Evolutionary conservation across 2,888 invertebrate species (phyloP).

Genomic region (Metacarcinus magister): DNA sequence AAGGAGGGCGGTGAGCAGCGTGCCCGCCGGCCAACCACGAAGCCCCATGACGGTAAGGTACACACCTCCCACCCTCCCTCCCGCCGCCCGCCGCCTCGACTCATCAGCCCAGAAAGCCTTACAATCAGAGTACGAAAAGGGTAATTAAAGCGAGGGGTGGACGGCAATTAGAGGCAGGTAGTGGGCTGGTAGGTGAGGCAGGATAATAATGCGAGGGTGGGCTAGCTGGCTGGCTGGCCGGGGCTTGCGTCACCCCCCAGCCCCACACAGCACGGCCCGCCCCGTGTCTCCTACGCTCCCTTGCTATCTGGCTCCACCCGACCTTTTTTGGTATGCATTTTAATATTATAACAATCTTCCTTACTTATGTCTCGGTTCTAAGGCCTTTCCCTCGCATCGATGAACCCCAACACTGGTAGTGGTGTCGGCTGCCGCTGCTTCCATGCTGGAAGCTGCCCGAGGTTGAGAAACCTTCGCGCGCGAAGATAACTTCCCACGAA

Average conservation of each 20-base stretch:
- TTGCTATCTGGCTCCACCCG: conserved; percentile 74
- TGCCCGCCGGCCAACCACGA: conserved; percentile 38
- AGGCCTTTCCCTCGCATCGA: neutral
- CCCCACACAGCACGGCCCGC: conserved; percentile 56
- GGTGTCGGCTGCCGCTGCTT: neutral
- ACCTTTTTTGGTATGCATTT: conserved; percentile 76
- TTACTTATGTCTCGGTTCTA: neutral
- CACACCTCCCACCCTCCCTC: conserved; percentile 1
- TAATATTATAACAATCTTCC: conserved; percentile 62
- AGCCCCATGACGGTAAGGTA: conserved; percentile 58
- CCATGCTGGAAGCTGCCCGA: neutral
- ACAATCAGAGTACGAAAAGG: conserved; percentile 66
- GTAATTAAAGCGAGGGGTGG: conserved; percentile 55
- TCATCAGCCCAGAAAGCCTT: conserved; percentile 31
- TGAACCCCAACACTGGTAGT: too few species aligned
- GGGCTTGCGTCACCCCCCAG: conserved; percentile 74
- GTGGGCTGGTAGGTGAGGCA: conserved; percentile 45
- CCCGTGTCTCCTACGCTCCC: conserved; percentile 73
- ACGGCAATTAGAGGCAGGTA: conserved; percentile 4
- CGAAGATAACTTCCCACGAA: conserved; percentile 74
- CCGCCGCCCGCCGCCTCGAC: neutral
- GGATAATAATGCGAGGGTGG: conserved; percentile 67
- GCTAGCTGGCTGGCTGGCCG: neutral
- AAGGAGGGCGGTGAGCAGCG: neutral
- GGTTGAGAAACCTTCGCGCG: conserved; percentile 40